Percentiles rank a stretch among this genome's conserved stretches.
Evolutionary conservation across 2,797 vertebrate species (phyloP).

Genomic region (Acanthiza pusilla): DNA sequence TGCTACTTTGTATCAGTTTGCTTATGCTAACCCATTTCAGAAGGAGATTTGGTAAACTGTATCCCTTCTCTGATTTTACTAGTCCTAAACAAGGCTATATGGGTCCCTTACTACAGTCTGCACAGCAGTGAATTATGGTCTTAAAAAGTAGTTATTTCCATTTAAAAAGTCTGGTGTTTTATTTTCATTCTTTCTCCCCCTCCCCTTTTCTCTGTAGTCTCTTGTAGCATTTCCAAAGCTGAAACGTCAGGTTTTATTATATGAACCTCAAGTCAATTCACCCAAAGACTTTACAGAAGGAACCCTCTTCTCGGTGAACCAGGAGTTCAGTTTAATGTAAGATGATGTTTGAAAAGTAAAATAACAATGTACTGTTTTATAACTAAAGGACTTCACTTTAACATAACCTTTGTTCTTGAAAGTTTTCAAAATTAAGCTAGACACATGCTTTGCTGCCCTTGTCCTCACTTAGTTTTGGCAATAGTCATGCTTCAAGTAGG

Average conservation of each 20-base stretch:
- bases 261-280: constrained; percentile 93
- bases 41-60: neutral
- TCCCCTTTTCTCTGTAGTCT: constrained; percentile 78
- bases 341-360: constrained; percentile 68
- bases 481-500: neutral
- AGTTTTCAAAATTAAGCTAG: neutral
- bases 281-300: constrained; percentile 99
- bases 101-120: neutral
- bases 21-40: neutral
- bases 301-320: constrained; percentile 96
- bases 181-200: constrained; percentile 45
- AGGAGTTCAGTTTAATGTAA: constrained; percentile 99
- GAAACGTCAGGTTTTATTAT: constrained; percentile 93
- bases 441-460: neutral
- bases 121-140: neutral
- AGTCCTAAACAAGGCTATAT: neutral
- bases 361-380: constrained; percentile 24
- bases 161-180: constrained; percentile 31
- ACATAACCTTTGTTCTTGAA: neutral
- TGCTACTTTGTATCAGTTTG: neutral
- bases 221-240: constrained; percentile 98
- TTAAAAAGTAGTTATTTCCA: constrained; percentile 9
- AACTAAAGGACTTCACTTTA: constrained; percentile 14
- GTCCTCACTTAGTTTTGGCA: neutral
- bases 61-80: neutral